These are phyloP conservation scores for Pegoplata infirma DNA, from an alignment of 2,888 invertebrate species.

Conservation along the genomic window DNA sequence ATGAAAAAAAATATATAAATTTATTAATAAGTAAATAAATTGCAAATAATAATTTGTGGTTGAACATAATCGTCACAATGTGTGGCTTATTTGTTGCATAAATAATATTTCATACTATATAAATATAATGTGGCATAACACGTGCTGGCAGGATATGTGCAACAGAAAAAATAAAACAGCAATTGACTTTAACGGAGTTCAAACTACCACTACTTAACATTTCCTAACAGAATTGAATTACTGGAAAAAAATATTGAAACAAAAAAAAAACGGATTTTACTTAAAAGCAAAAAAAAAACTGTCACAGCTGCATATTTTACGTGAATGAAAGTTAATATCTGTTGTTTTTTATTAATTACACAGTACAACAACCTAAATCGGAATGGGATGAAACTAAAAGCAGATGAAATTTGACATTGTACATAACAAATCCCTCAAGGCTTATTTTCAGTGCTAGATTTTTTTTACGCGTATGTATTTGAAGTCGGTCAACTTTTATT, in stretches of 20 bases:
- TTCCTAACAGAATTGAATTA: background rate
- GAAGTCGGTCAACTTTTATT: too few species aligned
- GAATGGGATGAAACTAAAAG: too few species aligned
- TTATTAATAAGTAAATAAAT: conserved; percentile 56
- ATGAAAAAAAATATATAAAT: background rate
- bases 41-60: conserved; percentile 57
- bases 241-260: background rate
- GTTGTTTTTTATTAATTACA: background rate
- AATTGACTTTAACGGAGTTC: too few species aligned
- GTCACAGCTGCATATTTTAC: conserved; percentile 24
- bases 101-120: conserved; percentile 40
- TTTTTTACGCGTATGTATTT: too few species aligned
- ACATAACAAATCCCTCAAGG: too few species aligned
- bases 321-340: background rate
- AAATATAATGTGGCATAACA: conserved; percentile 46
- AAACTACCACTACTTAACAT: conserved; percentile 11
- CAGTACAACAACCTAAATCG: too few species aligned
- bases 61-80: conserved; percentile 60
- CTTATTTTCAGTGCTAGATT: too few species aligned
- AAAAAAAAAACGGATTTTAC: background rate
- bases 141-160: background rate
- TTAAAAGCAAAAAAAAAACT: conserved; percentile 1
- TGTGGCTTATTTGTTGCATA: conserved; percentile 56
- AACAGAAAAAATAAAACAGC: background rate
- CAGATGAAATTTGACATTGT: too few species aligned